Base-by-base conservation (phyloP, 1,140 invertebrate genomes). In the Drosophila trapezifrons region DNA sequence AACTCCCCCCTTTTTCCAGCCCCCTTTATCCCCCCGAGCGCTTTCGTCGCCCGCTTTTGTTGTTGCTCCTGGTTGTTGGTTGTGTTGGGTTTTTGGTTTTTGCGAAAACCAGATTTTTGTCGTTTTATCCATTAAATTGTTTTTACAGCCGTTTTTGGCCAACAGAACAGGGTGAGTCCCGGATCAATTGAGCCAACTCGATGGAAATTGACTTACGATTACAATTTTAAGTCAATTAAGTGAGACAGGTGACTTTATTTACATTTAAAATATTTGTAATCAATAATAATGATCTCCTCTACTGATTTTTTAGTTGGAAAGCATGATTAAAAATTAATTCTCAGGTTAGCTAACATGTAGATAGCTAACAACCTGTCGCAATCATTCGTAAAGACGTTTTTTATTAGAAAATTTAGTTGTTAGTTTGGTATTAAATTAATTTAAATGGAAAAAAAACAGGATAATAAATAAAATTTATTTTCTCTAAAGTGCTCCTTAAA, bases 61-160 rank as follows among this genome's bases (percentile, higher is more conserved):
- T 73, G 69, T 25, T 75, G 32, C 35, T 76, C 18, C 32, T 75
- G 56, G 56, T 71, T 70, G 76, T 42, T 60, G 42, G 8, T 37
- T 27, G 22, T 63, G 71, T 81, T 65, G 45, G 76, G 76, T 62
- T 83, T 86, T 89, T 60, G 54, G 83, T 77, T 82, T 86, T 86
- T 83, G 84, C 76, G 73, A 87, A 87, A 87, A 87, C 83, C 83
- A 87, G 83, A 87, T 87, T 87, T 87, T 87, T 83, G 83, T 87
- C 84, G 83, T 87, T 87, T 87, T 87, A 83, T 87, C 84, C 83
- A 87, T 87, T 87, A 87, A 83, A 87, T 87, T 87, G 83, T 87
- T 87, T 87, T 87, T 89, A 87, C 84, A 87, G 84, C 83, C 83
- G 83, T 76, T 73, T 82, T 87, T 87, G 75, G 73, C 56, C 29